These are phyloP conservation scores for Simalia tracyae DNA, from an alignment of 2,797 vertebrate genomes.

Conservation along the genomic window DNA sequence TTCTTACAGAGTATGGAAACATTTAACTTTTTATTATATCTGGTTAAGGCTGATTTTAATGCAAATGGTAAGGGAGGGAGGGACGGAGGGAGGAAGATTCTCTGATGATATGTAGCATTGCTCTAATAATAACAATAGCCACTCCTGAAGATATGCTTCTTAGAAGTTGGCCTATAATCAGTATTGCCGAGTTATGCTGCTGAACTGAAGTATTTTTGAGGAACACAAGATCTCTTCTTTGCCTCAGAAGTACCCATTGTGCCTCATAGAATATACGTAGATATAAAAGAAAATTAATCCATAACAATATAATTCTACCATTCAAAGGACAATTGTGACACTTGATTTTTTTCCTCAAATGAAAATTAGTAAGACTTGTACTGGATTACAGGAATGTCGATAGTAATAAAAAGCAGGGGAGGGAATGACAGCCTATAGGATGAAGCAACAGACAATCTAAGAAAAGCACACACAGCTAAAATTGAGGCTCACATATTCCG, in stretches of 20 bases:
- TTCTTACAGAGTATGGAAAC: not conserved
- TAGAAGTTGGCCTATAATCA: not conserved
- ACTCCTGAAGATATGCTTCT: not conserved
- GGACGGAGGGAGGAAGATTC: too few relatives aligned
- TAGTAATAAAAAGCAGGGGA: not conserved
- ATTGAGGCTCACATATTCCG: not conserved
- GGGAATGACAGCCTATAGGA: not conserved
- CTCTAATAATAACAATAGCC: not conserved
- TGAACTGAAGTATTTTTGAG: not conserved
- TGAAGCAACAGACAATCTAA: not conserved
- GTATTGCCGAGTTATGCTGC: not conserved
- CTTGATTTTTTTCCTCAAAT: constrained; percentile 49
- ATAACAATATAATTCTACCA: constrained; percentile 55
- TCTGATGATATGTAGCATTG: too few relatives aligned
- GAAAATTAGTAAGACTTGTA: constrained; percentile 32
- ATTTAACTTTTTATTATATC: not conserved
- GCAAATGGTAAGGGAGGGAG: not conserved
- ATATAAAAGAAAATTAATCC: constrained; percentile 55
- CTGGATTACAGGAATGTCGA: constrained; percentile 41
- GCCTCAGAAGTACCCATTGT: constrained; percentile 11
- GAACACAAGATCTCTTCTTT: constrained; percentile 23
- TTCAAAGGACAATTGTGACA: constrained; percentile 51
- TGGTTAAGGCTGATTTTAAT: not conserved
- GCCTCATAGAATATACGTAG: constrained; percentile 14
- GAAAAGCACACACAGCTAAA: not conserved